Evolutionary conservation across 2,888 invertebrate genomes (phyloP).

Genomic region (Scaptomyza polygonia): DNA sequence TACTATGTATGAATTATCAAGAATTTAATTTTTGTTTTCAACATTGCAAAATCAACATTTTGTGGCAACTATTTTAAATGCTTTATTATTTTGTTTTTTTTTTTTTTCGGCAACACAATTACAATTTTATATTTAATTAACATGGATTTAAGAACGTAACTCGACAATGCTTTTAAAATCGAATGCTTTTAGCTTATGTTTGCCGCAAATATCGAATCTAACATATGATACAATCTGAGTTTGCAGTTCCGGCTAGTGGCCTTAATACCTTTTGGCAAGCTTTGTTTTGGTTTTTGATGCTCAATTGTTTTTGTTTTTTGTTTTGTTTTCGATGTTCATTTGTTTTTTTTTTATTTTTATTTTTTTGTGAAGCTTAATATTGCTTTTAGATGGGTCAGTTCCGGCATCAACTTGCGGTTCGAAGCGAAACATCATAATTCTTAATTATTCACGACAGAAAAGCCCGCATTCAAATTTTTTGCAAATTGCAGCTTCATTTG

Average conservation of each 20-base stretch:
- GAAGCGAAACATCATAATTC: neutral
- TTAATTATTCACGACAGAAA: neutral
- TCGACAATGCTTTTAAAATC: too few relatives aligned
- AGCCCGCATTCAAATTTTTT: slow-evolving; percentile 12
- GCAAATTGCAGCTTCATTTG: slow-evolving; percentile 21
- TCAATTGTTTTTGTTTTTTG: too few relatives aligned
- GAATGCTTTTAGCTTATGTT: too few relatives aligned
- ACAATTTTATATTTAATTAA: too few relatives aligned
- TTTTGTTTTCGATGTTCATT: neutral
- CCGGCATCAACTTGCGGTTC: neutral
- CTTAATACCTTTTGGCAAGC: neutral
- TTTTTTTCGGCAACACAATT: too few relatives aligned
- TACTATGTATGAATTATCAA: neutral
- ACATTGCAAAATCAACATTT: neutral
- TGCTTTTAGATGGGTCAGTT: neutral
- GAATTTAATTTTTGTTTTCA: neutral
- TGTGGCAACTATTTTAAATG: neutral
- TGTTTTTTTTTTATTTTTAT: too few relatives aligned
- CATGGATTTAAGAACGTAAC: too few relatives aligned
- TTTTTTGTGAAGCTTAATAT: neutral
- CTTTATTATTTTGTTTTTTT: too few relatives aligned
- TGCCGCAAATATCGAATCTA: too few relatives aligned
- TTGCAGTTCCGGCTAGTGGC: neutral
- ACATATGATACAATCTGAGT: neutral
- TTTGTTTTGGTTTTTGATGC: neutral